A percentile compares a stretch with the other conserved stretches of the same genome.
Evolutionary conservation across 1,140 invertebrate species (phyloP).

Genomic region (Drosophila murphyi): DNA sequence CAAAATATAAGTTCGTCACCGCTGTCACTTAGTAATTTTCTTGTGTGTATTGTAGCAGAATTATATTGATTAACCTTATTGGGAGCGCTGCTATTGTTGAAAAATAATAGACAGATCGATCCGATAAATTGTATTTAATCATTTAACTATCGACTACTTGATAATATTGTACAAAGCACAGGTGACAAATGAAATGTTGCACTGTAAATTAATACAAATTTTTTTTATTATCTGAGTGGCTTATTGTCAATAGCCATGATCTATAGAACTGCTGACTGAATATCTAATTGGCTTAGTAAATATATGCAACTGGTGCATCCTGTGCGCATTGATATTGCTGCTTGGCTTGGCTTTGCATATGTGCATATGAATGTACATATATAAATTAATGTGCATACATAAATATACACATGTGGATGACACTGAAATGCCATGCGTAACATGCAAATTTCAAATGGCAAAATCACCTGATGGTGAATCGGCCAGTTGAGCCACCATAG

Average conservation of each 20-base stretch:
- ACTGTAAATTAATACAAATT: background rate
- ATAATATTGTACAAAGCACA: too few relatives aligned
- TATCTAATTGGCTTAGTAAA: slow-evolving; percentile 37
- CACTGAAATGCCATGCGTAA: slow-evolving; percentile 81
- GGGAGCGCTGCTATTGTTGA: too few relatives aligned
- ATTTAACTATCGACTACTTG: too few relatives aligned
- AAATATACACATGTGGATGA: slow-evolving; percentile 29
- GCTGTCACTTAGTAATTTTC: too few relatives aligned
- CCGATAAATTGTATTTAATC: too few relatives aligned
- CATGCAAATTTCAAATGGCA: slow-evolving; percentile 62
- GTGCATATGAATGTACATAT: slow-evolving; percentile 5
- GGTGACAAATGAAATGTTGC: too few relatives aligned
- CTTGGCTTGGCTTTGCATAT: slow-evolving; percentile 32
- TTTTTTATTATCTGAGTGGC: background rate
- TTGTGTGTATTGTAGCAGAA: too few relatives aligned
- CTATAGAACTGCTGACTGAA: background rate
- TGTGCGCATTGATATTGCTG: slow-evolving; percentile 70
- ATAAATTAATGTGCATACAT: background rate
- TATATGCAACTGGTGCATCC: slow-evolving; percentile 79
- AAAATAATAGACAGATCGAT: too few relatives aligned
- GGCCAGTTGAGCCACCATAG: background rate
- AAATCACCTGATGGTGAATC: background rate
- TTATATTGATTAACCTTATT: too few relatives aligned
- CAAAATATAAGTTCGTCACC: too few relatives aligned
- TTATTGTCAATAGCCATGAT: background rate